Evolutionary conservation across 2,888 invertebrate genomes (phyloP).

Genomic region (Drosophila mimica): DNA sequence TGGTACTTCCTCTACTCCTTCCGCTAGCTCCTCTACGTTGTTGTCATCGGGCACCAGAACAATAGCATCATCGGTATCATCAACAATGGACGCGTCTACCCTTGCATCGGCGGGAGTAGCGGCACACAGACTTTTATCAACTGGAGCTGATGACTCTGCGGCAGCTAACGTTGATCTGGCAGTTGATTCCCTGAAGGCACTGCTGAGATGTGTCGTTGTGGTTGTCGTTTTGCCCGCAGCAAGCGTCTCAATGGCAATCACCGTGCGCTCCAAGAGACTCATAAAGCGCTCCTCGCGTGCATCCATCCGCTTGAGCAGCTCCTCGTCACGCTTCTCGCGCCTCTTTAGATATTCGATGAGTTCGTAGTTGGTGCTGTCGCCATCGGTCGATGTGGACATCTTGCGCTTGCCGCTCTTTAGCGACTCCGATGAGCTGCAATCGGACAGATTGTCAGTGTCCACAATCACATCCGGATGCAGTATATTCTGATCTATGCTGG

Average conservation of each 20-base stretch:
- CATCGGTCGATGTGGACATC: conserved; percentile 84
- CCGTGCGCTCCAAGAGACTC: conserved; percentile 83
- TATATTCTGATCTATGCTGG: conserved; percentile 82
- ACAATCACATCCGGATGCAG: conserved; percentile 85
- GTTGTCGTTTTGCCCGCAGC: conserved; percentile 56
- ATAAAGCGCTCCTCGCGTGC: conserved; percentile 84
- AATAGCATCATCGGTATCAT: conserved; percentile 25
- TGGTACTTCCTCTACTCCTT: not conserved
- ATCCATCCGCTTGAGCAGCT: conserved; percentile 84
- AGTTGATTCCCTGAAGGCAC: conserved; percentile 2
- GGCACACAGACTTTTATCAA: not conserved
- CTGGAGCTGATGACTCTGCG: not conserved
- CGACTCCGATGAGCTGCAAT: conserved; percentile 75
- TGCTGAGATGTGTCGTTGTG: not conserved
- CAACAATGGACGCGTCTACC: conserved; percentile 2
- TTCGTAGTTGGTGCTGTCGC: conserved; percentile 84
- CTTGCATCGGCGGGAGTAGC: conserved; percentile 7
- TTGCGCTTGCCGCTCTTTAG: conserved; percentile 83
- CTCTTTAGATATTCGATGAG: conserved; percentile 84
- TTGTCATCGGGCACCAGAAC: conserved; percentile 49
- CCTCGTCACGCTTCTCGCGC: conserved; percentile 84
- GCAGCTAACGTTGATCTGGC: not conserved
- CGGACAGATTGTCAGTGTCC: conserved; percentile 84
- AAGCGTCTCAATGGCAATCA: conserved; percentile 83
- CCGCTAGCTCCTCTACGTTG: not conserved